Evolutionary conservation across 92 coral and sea anemone genomes (phyloP), one percentile per base, ranked within the genome.

Genomic region (Blastomussa wellsi): DNA sequence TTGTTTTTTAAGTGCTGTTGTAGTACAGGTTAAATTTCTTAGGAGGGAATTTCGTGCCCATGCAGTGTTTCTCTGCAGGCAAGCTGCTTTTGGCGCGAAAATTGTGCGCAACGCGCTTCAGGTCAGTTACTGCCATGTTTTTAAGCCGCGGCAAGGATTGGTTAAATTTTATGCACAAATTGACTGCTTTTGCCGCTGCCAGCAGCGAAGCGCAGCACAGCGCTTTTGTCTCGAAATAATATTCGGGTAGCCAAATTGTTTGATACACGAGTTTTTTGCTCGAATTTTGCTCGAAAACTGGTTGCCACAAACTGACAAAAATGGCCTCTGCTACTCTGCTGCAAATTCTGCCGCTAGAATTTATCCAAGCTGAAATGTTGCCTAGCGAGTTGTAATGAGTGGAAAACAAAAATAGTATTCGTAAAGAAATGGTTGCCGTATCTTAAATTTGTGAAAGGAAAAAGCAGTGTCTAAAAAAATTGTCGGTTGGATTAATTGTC

Each of bases 1-100:
- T 78, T 69, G 71, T 51, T 81, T 26, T 48, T 70, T 64, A 83
- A 83, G 87, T 83, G 74, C 53, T 33, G 35, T 24, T 35, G 5
- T 82, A 73, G 60, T 77, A 48, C 82, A 77, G 78, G 31, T 22
- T 60, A 55, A 28, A 19, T 72, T 44, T 41, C 20, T 7, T 26
- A 83, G 28, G 35, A 57, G 14, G 55, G 77, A 52, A 70, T 36
- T 47, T 41, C 37, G 28, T 52, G 36, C 5, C 22, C 36, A 8
- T 28, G 37, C 11, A 31, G 65, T 26, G 15, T 33, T 55, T 41
- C n/a, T 11, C 37, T 51, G 42, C 7, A 36, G 15, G 20, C 20
- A 26, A 44, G 60, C 39, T n/a, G 17, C 36, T 52, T 82, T 82
- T 37, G 71, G 70, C 55, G 78, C 55, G 49, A 36, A 71, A 24